Evolutionary conservation across 2,888 invertebrate species (phyloP).

Genomic region (Stenolophus ochropezus): DNA sequence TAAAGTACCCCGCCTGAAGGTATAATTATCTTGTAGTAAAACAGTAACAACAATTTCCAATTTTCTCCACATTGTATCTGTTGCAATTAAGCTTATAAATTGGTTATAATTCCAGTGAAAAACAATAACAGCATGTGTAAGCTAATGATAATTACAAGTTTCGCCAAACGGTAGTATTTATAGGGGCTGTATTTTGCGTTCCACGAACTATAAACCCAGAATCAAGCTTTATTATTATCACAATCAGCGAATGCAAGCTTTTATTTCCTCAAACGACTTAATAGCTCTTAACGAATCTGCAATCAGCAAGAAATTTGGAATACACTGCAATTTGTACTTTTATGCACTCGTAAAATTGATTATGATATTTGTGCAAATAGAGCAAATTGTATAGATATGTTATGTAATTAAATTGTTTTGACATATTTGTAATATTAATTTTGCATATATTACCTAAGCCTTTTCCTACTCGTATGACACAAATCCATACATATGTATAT

Average conservation of each 20-base stretch:
- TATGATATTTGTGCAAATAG: background rate
- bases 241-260: slow-evolving; percentile 47
- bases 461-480: background rate
- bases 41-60: too few species aligned
- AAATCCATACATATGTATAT: background rate
- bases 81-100: background rate
- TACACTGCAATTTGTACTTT: background rate
- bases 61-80: background rate
- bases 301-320: slow-evolving; percentile 25
- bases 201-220: slow-evolving; percentile 50
- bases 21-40: too few species aligned
- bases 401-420: background rate
- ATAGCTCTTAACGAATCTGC: slow-evolving; percentile 36
- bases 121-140: slow-evolving; percentile 28
- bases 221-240: slow-evolving; percentile 55
- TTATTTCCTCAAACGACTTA: slow-evolving; percentile 39
- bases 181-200: too few species aligned
- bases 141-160: slow-evolving; percentile 57
- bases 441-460: background rate
- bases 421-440: background rate
- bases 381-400: background rate
- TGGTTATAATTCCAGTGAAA: slow-evolving; percentile 28
- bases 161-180: background rate
- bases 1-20: too few species aligned
- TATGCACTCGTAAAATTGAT: slow-evolving; percentile 30